Conservation (phyloP, 2,113 vertebrate genomes). For the Mus spicilegus region DNA sequence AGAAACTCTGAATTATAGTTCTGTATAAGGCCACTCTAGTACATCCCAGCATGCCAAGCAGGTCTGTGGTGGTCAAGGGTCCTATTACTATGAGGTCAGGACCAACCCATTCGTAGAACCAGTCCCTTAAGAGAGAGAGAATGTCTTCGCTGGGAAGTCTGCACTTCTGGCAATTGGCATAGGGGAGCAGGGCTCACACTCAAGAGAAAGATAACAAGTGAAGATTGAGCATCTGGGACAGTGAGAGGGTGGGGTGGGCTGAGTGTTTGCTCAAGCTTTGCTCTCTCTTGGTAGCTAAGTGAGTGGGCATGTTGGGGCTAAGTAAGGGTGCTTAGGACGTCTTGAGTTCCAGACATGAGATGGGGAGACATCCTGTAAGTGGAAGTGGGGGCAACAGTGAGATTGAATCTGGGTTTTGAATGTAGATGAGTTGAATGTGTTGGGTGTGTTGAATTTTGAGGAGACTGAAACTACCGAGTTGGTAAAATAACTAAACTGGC, state of each 20-base stretch:
- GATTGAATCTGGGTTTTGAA: background rate
- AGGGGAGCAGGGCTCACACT: background rate
- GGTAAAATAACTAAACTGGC: background rate
- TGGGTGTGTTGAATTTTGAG: background rate
- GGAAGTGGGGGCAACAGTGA: background rate
- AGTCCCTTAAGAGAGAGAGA: background rate
- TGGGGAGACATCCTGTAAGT: background rate
- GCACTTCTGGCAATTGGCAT: background rate
- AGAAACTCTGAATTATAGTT: slow-evolving; percentile 84
- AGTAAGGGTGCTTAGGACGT: background rate
- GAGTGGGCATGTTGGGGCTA: background rate
- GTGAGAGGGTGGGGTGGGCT: background rate
- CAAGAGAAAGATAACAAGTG: slow-evolving; percentile 26
- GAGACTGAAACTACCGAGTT: background rate
- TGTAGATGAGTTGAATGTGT: background rate
- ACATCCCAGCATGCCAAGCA: slow-evolving; percentile 80
- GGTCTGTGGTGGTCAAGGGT: slow-evolving; percentile 82
- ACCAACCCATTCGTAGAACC: background rate
- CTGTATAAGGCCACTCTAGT: slow-evolving; percentile 82
- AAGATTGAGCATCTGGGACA: background rate
- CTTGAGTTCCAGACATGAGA: background rate
- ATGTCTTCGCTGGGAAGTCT: background rate
- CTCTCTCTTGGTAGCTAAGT: background rate
- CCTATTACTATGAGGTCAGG: slow-evolving; percentile 69
- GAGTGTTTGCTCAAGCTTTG: background rate